Base-by-base conservation (phyloP, 2,113 vertebrate species). In the Struthidea cinerea region DNA sequence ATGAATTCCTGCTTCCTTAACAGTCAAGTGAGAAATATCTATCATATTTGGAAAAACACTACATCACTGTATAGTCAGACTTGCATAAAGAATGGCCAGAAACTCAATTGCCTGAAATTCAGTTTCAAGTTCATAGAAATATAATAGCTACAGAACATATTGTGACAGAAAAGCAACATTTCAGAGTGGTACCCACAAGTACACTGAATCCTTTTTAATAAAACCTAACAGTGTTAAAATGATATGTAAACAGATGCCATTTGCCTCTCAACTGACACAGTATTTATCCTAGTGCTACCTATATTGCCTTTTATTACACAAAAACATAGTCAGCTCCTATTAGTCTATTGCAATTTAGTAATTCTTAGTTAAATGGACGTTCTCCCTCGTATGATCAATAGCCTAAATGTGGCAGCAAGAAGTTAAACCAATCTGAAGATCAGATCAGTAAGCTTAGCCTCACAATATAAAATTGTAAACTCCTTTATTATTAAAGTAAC, bases 361-460 rank as follows among this genome's bases (percentile, higher is more conserved):
- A 85, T 91, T 95, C 71, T 74, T 85, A 86, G 44, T 89, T 77
- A 92, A 90, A 93, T 56, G 30, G 89, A 80, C 80, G 85, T 39
- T 91, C 67, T 70, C 11, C 32, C 12, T 13, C 44, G 20, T 60
- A 91, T 93, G 89, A 91, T 95, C 93, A 93, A 93, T 93, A 78
- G 85, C 56, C n/a, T 81, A 68, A 95, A 93, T 50, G 56, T 61
- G 69, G 68, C 57, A 89, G 60, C 69, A 84, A 95, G 85, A 95
- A 93, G 49, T 86, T 96, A 93, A 93, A 92, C 79, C 83, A 89
- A 89, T 96, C 87, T 94, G 76, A 88, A 81, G 76, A 87, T 78
- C 55, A 84, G 52, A 94, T 90, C 83, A 71, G 79, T 57, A 86
- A 93, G 69, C 64, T 84, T 71, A 88, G 89, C 44, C 73, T 90